These are phyloP conservation scores for Corythoichthys intestinalis DNA, from an alignment of 2,113 vertebrate genomes.

Conservation along the genomic window DNA sequence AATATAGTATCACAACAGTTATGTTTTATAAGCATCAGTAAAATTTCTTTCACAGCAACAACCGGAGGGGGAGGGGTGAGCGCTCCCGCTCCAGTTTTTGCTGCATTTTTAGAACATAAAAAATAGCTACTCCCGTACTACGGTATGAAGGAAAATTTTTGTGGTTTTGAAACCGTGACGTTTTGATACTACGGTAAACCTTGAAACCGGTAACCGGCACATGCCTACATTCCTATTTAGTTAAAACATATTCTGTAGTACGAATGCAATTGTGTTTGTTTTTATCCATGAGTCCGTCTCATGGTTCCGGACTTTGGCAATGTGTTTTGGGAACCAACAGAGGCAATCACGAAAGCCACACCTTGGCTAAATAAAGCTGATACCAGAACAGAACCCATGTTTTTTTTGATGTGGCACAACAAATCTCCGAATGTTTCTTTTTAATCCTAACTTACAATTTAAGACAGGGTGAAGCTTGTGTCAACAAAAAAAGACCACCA, in stretches of 20 bases:
- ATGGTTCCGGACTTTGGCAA: constrained; percentile 24
- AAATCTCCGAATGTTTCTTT: constrained; percentile 44
- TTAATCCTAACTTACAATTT: constrained; percentile 63
- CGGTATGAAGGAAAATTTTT: too few species aligned
- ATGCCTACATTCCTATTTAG: constrained; percentile 1
- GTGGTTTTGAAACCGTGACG: too few species aligned
- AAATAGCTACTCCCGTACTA: too few species aligned
- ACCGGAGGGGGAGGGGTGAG: too few species aligned
- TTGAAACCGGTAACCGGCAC: too few species aligned
- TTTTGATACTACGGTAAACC: too few species aligned
- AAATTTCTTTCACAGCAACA: too few species aligned
- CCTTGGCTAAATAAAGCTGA: constrained; percentile 61
- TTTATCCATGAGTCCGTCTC: constrained; percentile 34
- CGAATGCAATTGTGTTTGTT: constrained; percentile 48
- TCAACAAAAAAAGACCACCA: constrained; percentile 44
- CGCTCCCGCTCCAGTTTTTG: too few species aligned
- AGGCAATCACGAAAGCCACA: constrained; percentile 55
- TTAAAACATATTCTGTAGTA: constrained; percentile 3
- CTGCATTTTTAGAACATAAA: too few species aligned
- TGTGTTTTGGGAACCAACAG: constrained; percentile 43
- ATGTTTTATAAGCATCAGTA: too few species aligned
- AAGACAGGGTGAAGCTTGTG: constrained; percentile 36
- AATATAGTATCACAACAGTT: too few species aligned
- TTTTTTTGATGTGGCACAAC: constrained; percentile 34
- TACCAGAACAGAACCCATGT: constrained; percentile 47